Evolutionary conservation across 2,888 invertebrate genomes (phyloP).

Genomic region (Stenchaetothrips biformis): DNA sequence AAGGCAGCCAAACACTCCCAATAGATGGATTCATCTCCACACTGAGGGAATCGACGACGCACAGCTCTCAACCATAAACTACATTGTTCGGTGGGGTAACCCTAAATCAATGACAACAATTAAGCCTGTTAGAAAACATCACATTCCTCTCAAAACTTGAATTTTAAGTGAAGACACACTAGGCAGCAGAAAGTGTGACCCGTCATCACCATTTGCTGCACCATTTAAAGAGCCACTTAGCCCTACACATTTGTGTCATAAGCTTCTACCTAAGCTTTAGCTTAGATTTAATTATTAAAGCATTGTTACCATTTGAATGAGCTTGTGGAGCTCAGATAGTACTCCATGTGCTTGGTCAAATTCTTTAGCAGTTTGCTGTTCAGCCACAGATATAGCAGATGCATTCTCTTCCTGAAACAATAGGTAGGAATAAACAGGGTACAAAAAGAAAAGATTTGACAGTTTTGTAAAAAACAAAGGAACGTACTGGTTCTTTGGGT

Average conservation of each 20-base stretch:
- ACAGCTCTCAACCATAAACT: slow-evolving; percentile 54
- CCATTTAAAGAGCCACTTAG: neutral
- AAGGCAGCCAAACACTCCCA: slow-evolving; percentile 59
- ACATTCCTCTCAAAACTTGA: neutral
- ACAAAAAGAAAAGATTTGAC: no score
- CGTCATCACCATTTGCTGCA: neutral
- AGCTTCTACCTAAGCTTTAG: no score
- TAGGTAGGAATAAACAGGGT: no score
- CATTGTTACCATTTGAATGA: neutral
- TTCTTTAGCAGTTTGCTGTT: neutral
- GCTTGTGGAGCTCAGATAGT: neutral
- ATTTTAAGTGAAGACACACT: neutral
- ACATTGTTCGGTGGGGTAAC: slow-evolving; percentile 54
- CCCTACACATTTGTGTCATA: no score
- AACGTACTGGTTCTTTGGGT: no score
- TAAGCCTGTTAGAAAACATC: no score
- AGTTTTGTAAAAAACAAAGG: no score
- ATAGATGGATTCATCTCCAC: slow-evolving; percentile 50
- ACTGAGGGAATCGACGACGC: slow-evolving; percentile 47
- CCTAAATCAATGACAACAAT: slow-evolving; percentile 42
- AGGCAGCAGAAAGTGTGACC: neutral
- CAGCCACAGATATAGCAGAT: no score
- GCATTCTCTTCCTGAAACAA: no score
- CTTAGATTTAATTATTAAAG: no score
- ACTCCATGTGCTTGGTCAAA: slow-evolving; percentile 2